Base-by-base conservation (phyloP, 1,140 invertebrate species). In the Hermatobates lingyangjiaoensis region DNA sequence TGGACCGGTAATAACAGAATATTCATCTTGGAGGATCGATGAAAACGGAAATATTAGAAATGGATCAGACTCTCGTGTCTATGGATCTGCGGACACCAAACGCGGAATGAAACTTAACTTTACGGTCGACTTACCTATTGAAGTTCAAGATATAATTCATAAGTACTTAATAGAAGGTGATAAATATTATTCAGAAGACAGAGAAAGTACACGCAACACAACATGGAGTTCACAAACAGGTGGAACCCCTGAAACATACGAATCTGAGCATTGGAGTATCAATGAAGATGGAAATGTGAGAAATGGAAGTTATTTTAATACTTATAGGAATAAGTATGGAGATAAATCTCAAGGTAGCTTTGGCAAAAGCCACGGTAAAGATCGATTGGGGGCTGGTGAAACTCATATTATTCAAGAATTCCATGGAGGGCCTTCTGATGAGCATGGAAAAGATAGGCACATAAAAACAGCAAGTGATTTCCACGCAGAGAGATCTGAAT, bases 221-320 rank as follows among this genome's bases (percentile, higher is more conserved):
- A 56, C 57, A 5, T 62, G 58, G 57, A 58, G 54, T 48, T 51
- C 52, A 10, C 48, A 45, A n/a, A 48, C 47, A 48, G 51, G 48
- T 21, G 56, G 54, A 1, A n/a, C 12, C 7, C 54, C 54, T 3
- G 54, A 48, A 23, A 59, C 57, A 21, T 52, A 49, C 25, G 49
- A 53, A 15, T 10, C 20, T 7, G 23, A 25, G 2, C 20, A 48
- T 1, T 60, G 57, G 57, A 50, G 50, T 1, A 55, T 53, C 4
- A 55, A 60, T 27, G 48, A 60, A 30, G 50, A 60, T 46, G 59
- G 59, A 15, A 12, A 47, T 5, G 38, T 59, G 3, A 45, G 53
- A 1, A 58, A 55, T 47, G 59, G 59, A 1, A 56, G 56, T 23
- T 39, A 26, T 28, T 38, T 14, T 21, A 27, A 30, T 12, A 46